Evolutionary conservation across 2,888 invertebrate species (phyloP).

Genomic region (Phaonia tiefii): DNA sequence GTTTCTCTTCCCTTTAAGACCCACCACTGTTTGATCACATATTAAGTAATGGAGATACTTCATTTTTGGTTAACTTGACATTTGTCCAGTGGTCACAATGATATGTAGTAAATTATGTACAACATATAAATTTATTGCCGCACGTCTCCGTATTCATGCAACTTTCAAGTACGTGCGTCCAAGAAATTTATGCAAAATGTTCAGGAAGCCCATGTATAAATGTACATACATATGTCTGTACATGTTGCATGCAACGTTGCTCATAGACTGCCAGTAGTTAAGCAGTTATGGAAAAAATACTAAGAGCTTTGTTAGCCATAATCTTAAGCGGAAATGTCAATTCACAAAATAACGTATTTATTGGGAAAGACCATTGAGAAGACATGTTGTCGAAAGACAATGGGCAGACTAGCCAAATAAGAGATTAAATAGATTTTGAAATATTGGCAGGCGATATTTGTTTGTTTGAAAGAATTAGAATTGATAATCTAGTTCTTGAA

Average conservation of each 20-base stretch:
- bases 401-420: too few relatives aligned
- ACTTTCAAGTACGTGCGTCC: background rate
- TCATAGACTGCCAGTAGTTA: background rate
- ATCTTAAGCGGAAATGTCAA: constrained; percentile 61
- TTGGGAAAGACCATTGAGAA: constrained; percentile 43
- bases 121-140: constrained; percentile 13
- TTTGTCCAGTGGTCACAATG: background rate
- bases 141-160: background rate
- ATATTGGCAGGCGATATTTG: too few relatives aligned
- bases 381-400: background rate
- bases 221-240: too few relatives aligned
- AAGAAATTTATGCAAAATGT: constrained; percentile 17
- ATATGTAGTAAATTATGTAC: constrained; percentile 6
- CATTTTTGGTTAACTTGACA: background rate
- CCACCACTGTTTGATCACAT: background rate
- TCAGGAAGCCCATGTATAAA: background rate
- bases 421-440: too few relatives aligned
- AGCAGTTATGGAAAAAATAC: too few relatives aligned
- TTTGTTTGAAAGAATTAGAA: too few relatives aligned
- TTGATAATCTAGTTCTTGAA: too few relatives aligned
- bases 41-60: background rate
- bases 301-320: too few relatives aligned
- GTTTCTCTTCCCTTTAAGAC: background rate
- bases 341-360: constrained; percentile 57
- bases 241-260: background rate